These are phyloP conservation scores for Pseudochirops cupreus DNA, from an alignment of 2,797 vertebrate genomes.

Conservation along the genomic window DNA sequence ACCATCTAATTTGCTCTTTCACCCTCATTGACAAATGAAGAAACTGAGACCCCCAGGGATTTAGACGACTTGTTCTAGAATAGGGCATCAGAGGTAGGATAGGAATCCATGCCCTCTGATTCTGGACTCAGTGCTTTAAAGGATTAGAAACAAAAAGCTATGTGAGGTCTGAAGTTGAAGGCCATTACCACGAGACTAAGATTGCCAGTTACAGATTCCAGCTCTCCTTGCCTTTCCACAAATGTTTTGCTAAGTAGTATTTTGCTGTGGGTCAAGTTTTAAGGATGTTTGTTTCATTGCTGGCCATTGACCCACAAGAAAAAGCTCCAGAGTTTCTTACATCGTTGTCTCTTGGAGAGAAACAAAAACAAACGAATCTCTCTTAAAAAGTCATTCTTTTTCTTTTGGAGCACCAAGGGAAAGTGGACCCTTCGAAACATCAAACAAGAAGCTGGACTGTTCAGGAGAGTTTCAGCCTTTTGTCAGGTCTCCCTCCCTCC, in stretches of 20 bases:
- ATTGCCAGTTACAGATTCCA: neutral
- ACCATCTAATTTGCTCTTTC: neutral
- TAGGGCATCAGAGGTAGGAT: neutral
- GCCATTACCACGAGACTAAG: neutral
- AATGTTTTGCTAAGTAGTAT: neutral
- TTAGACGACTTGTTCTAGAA: neutral
- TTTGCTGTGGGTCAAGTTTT: neutral
- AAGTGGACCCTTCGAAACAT: neutral
- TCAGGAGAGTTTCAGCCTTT: neutral
- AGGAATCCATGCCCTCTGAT: neutral
- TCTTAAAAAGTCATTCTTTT: neutral
- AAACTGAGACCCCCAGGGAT: neutral
- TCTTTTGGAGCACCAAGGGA: neutral
- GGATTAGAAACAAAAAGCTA: neutral
- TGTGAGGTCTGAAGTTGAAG: neutral
- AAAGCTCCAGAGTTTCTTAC: neutral
- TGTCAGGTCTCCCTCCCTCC: neutral
- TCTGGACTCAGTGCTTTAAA: neutral
- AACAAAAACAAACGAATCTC: neutral
- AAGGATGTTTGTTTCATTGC: neutral
- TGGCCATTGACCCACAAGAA: neutral
- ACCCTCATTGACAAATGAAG: neutral
- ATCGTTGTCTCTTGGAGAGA: neutral
- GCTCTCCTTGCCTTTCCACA: neutral
- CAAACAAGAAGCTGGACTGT: neutral